These are phyloP conservation scores for Lapara coniferarum DNA, from an alignment of 2,888 invertebrate species.

Conservation along the genomic window DNA sequence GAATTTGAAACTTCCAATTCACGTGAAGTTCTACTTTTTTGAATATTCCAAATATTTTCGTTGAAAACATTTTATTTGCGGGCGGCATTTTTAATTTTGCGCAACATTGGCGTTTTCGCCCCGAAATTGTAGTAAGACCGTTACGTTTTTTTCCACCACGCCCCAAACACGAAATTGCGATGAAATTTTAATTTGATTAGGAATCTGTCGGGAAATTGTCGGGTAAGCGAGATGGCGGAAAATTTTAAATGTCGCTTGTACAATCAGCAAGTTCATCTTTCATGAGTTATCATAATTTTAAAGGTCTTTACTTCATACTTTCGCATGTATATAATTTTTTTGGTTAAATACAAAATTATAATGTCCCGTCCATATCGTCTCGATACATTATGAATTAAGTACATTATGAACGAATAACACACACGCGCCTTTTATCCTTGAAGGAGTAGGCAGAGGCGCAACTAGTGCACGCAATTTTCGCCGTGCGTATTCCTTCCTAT, in stretches of 20 bases:
- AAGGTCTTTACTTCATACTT: background rate
- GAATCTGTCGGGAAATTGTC: slow-evolving; percentile 50
- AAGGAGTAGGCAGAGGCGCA: too few relatives aligned
- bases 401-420: too few relatives aligned
- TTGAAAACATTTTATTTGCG: slow-evolving; percentile 26
- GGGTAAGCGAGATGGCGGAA: slow-evolving; percentile 43
- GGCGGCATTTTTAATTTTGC: slow-evolving; percentile 40
- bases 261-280: slow-evolving; percentile 18
- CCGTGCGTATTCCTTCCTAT: too few relatives aligned
- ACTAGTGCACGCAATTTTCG: too few relatives aligned
- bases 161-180: slow-evolving; percentile 45
- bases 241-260: slow-evolving; percentile 39
- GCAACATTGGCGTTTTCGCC: slow-evolving; percentile 28
- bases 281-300: slow-evolving; percentile 11
- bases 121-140: slow-evolving; percentile 27
- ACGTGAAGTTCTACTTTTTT: slow-evolving; percentile 6
- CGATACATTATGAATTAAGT: too few relatives aligned
- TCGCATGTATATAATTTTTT: too few relatives aligned
- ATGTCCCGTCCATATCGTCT: too few relatives aligned
- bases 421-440: too few relatives aligned
- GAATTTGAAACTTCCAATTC: slow-evolving; percentile 15
- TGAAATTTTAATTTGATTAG: slow-evolving; percentile 67
- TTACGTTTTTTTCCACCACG: slow-evolving; percentile 39
- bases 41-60: slow-evolving; percentile 25
- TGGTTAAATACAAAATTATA: too few relatives aligned